Percentiles rank a stretch among this genome's conserved stretches.
Conservation (phyloP, 2,113 vertebrate genomes). For the Haemorhous mexicanus region DNA sequence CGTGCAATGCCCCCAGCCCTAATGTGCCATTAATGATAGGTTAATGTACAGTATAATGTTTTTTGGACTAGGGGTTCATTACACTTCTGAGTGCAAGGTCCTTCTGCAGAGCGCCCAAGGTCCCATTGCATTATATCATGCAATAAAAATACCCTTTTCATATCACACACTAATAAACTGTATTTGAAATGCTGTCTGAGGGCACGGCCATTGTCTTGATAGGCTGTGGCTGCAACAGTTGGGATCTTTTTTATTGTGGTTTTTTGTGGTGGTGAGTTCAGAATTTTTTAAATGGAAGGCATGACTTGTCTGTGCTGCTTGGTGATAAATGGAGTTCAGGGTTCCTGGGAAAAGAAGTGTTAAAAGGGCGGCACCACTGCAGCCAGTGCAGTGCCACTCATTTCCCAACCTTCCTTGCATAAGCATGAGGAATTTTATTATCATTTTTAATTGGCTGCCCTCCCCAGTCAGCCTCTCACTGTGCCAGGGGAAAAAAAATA, state of each 20-base stretch:
- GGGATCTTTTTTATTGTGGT: slow-evolving; percentile 43
- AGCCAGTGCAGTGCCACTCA: fast-evolving
- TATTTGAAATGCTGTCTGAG: slow-evolving; percentile 78
- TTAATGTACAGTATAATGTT: slow-evolving; percentile 83
- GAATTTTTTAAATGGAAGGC: background rate
- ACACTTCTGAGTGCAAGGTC: slow-evolving; percentile 81
- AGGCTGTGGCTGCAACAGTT: slow-evolving; percentile 70
- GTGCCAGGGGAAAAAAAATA: background rate
- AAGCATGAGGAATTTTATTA: background rate
- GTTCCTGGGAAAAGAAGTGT: background rate
- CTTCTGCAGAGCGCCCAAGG: slow-evolving; percentile 78
- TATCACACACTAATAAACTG: slow-evolving; percentile 84
- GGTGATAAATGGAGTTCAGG: background rate
- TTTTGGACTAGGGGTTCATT: slow-evolving; percentile 81
- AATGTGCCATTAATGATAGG: slow-evolving; percentile 83
- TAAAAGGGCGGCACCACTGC: background rate
- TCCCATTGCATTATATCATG: slow-evolving; percentile 82
- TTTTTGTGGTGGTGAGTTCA: background rate
- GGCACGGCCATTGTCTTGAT: slow-evolving; percentile 41
- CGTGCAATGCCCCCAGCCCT: slow-evolving; percentile 81
- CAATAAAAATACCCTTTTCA: slow-evolving; percentile 81
- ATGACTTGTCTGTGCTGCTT: background rate
- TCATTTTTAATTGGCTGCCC: background rate
- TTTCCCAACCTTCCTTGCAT: background rate
- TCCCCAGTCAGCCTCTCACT: background rate